These are phyloP conservation scores for Lasioglossum malachurum DNA, from an alignment of 2,888 invertebrate species.

Conservation along the genomic window DNA sequence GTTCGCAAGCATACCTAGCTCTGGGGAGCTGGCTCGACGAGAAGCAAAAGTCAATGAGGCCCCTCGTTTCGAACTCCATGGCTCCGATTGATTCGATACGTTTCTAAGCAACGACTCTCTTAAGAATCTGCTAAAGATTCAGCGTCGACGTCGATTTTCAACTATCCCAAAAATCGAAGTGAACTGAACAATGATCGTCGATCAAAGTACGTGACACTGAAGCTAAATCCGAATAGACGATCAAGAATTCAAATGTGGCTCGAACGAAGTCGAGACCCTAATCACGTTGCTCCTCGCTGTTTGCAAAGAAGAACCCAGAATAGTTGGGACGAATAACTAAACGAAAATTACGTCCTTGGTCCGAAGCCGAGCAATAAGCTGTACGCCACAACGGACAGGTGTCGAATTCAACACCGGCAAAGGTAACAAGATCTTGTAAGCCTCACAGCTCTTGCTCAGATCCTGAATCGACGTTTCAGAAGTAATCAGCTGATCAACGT, in stretches of 20 bases:
- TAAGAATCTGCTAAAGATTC: not conserved
- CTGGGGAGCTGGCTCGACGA: slow-evolving; percentile 75
- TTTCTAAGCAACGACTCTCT: not conserved
- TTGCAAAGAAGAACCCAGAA: not conserved
- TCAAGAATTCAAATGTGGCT: not conserved
- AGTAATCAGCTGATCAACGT: not conserved
- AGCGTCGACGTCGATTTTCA: slow-evolving; percentile 61
- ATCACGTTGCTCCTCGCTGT: slow-evolving; percentile 11
- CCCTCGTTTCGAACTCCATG: slow-evolving; percentile 81
- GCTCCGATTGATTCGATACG: not conserved
- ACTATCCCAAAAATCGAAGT: slow-evolving; percentile 57
- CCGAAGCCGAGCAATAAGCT: not conserved
- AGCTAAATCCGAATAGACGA: not conserved
- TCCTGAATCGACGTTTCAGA: not conserved
- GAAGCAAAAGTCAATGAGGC: slow-evolving; percentile 78
- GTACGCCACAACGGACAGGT: not conserved
- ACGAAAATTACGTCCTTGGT: not conserved
- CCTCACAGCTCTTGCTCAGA: not conserved
- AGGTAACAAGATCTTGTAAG: not conserved
- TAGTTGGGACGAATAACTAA: not conserved
- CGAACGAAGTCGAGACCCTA: not conserved
- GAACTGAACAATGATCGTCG: slow-evolving; percentile 37
- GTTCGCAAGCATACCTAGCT: slow-evolving; percentile 74
- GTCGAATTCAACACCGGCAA: not conserved
- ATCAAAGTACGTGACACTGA: not conserved